Evolutionary conservation across 2,797 vertebrate genomes (phyloP), one percentile per base, ranked within the genome.

Genomic region (Rachycentron canadum): DNA sequence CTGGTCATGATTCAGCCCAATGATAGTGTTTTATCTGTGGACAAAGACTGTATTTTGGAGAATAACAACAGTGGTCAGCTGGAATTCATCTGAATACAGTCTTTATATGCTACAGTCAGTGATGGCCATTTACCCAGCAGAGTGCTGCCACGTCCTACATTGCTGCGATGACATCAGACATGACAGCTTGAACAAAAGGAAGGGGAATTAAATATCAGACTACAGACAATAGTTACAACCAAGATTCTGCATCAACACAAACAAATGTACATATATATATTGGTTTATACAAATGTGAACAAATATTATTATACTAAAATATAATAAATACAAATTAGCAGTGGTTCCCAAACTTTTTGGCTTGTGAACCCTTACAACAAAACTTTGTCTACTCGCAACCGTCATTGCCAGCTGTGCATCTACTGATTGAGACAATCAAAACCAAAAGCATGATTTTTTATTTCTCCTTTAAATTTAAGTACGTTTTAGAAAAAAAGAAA

Each of bases 31-130:
- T 66, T 63, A 56, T 70, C 62, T 41, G 21, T 21, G 52, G 73
- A 69, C 64, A 69, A 77, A 71, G 63, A 77, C 69, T 65, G 60
- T 73, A 10, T 79, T 78, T 79, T 59, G 40, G 58, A 83, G 59
- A 73, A 32, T n/a, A 41, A 68, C 65, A 65, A 40, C 70, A 71
- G 69, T 10, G 62, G 60, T 74, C 43, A 58, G 4, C 30, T 68
- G 71, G 45, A 74, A 49, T 69, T 58, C 21, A 45, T 58, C 43
- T 65, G 55, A 79, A 74, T 58, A 60, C 32, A 32, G 68, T 65
- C 65, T 74, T 90, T 76, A 63, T 73, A 28, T 71, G 26, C 69
- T 59, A 71, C 41, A 78, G 47, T 36, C 21, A 7, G 14, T 55
- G 19, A 19, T 62, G 40, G 61, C 9, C 26, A 55, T 68, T 80